A percentile compares a stretch with the other conserved stretches of the same genome.
These are phyloP conservation scores for Xestia rhomboidea DNA, from an alignment of 2,888 invertebrate genomes.

Conservation along the genomic window DNA sequence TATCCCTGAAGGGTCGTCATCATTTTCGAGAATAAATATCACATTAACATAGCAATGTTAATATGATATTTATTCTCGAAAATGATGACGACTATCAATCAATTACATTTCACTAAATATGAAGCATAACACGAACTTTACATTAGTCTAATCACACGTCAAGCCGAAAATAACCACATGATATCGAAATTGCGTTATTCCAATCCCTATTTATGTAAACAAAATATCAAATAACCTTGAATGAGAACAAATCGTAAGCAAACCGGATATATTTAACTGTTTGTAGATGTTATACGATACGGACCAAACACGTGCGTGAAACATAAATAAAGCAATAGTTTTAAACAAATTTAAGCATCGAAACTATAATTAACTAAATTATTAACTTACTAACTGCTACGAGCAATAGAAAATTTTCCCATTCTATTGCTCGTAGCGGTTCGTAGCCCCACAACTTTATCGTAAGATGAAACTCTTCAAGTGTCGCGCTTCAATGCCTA, in stretches of 20 bases:
- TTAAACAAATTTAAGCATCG: slow-evolving; percentile 32
- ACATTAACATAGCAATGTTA: too few relatives aligned
- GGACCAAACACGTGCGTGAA: slow-evolving; percentile 44
- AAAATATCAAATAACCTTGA: slow-evolving; percentile 59
- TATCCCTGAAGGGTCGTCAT: too few relatives aligned
- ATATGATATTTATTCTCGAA: neutral
- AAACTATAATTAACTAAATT: slow-evolving; percentile 30
- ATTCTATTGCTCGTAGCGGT: slow-evolving; percentile 28
- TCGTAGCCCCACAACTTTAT: slow-evolving; percentile 46
- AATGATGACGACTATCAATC: neutral
- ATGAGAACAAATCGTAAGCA: slow-evolving; percentile 33
- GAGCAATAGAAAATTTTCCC: slow-evolving; percentile 23
- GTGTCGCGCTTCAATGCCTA: slow-evolving; percentile 57
- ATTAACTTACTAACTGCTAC: neutral
- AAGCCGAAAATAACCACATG: slow-evolving; percentile 1
- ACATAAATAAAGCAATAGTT: slow-evolving; percentile 50
- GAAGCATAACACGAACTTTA: neutral
- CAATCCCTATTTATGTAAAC: slow-evolving; percentile 39
- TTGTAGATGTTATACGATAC: slow-evolving; percentile 51
- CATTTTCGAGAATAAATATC: too few relatives aligned
- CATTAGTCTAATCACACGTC: neutral
- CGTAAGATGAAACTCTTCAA: slow-evolving; percentile 51
- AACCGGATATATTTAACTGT: slow-evolving; percentile 57
- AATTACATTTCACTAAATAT: neutral
- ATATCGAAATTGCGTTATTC: neutral